Evolutionary conservation across 2,113 vertebrate genomes (phyloP).

Genomic region (Cisticola juncidis): DNA sequence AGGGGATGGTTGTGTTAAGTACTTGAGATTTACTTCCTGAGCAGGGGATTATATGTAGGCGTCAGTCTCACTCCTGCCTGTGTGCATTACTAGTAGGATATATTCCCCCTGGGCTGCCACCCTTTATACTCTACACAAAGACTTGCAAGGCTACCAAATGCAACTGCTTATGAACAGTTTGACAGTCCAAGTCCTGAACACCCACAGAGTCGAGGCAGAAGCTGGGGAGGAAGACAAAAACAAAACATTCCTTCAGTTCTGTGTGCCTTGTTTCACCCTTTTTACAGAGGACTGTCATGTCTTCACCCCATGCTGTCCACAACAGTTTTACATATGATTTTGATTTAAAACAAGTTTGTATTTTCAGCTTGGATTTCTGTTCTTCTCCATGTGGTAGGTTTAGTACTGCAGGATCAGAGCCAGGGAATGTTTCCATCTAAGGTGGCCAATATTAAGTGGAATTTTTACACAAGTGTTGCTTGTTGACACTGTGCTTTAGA

Average conservation of each 20-base stretch:
- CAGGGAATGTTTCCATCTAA: constrained; percentile 37
- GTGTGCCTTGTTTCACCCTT: background rate
- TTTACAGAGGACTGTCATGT: background rate
- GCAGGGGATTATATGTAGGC: background rate
- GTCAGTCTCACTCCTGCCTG: background rate
- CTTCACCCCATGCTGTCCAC: background rate
- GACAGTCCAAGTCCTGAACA: background rate
- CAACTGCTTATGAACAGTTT: background rate
- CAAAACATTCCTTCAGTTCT: background rate
- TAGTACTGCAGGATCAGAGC: constrained; percentile 3
- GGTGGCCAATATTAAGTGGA: background rate
- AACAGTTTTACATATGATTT: constrained; percentile 25
- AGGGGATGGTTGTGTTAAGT: background rate
- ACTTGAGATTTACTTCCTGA: background rate
- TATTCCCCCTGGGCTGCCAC: background rate
- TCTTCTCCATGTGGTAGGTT: constrained; percentile 45
- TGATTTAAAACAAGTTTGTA: constrained; percentile 20
- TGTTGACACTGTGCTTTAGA: background rate
- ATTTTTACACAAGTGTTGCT: background rate
- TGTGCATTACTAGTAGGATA: background rate
- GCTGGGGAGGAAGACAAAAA: background rate
- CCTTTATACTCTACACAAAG: background rate
- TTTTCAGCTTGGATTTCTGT: constrained; percentile 27
- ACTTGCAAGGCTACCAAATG: background rate
- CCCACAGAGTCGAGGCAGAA: background rate